A percentile compares a stretch with the other conserved stretches of the same genome.
Conservation (phyloP, 2,113 vertebrate genomes). For the Antechinus stuartii region DNA sequence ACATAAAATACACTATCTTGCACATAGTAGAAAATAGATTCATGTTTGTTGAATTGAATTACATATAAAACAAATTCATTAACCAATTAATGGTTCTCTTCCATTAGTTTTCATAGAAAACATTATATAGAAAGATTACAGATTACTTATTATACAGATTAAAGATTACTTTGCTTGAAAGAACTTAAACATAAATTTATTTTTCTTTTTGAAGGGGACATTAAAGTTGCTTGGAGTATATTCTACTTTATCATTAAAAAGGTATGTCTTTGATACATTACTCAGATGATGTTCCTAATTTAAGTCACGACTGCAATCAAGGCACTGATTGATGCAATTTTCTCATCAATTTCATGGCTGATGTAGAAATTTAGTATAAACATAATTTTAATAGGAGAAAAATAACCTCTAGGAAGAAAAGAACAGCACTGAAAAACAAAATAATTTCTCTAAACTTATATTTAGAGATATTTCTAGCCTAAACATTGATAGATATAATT, state of each 20-base stretch:
- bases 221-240: no score
- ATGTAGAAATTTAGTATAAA: background rate
- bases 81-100: background rate
- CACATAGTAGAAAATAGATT: background rate
- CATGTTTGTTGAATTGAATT: background rate
- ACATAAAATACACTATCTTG: background rate
- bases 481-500: background rate
- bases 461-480: background rate
- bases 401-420: background rate
- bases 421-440: background rate
- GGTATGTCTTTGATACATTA: background rate
- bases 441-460: background rate
- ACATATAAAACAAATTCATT: background rate
- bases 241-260: background rate
- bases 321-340: background rate
- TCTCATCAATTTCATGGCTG: constrained; percentile 18
- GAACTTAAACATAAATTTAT: background rate
- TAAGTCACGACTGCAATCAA: background rate
- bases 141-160: background rate
- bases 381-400: background rate
- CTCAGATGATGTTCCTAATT: background rate
- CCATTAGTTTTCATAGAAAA: background rate
- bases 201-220: background rate
- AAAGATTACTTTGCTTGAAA: background rate
- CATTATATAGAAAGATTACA: background rate